Evolutionary conservation across 1,140 invertebrate genomes (phyloP), one percentile per base, ranked within the genome.

Genomic region (Forficula auricularia): DNA sequence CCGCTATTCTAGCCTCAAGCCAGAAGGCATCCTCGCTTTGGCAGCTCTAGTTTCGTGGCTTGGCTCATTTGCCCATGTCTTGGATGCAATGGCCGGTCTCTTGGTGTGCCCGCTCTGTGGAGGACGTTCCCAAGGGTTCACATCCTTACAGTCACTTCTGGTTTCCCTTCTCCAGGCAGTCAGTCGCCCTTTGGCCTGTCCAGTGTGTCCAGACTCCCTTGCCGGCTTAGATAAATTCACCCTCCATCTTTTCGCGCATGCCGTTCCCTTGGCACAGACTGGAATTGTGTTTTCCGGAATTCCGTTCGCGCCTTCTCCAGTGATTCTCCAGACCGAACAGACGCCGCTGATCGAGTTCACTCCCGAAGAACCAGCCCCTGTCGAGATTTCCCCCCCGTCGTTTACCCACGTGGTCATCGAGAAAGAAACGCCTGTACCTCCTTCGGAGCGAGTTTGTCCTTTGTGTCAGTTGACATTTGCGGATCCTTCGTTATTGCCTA

Each of bases 191-290:
- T 58, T 85, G 39, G 56, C 66, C 22, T 86, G 82, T 60, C 81
- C 81, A 10, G 67, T 84, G 18, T 86, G 82, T 55, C 71, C 73
- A 46, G 79, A 84, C 52, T 59, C 74, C 42, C 62, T 84, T 4
- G 57, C 71, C 40, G 81, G 82, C 2, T 68, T 86, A 40, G 82
- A 84, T 59, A 85, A 86, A 61, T 62, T 85, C n/a, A 85, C 81
- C 1, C 82, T 84, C 52, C 82, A 86, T 60, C 59, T 86, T 45
- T 82, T 84, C 51, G 72, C 72, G 19, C 81, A 85, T 56, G 67
- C 70, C 2, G 50, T 27, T 27, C 22, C 22, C 10, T 10, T 27
- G 22, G 22, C 22, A 6, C 22, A 27, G 10, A 27, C 22, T 10
- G 22, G 22, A 27, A 27, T 27, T 10, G 22, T 27, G 10, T 10